A percentile compares a stretch with the other conserved stretches of the same genome.
phyloP scores from a whole-genome alignment of 2,113 vertebrate genomes.

The Dendropsophus ebraccatus region DNA sequence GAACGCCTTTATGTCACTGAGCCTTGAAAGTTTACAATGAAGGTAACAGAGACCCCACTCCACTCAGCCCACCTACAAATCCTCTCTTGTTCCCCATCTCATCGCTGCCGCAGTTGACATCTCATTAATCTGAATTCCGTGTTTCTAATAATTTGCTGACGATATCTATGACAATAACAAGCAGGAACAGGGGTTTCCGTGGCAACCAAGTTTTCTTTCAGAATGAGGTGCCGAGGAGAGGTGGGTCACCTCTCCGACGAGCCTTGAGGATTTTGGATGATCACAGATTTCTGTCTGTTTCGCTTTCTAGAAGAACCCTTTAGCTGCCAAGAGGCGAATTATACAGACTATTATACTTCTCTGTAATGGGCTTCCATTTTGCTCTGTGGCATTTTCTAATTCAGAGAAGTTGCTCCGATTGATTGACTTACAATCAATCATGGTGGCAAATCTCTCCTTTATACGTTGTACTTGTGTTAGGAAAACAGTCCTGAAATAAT shows the following conservation, averaged over 20 bases:
- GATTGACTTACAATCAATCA: too few species aligned
- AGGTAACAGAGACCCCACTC: neutral
- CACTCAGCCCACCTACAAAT: too few species aligned
- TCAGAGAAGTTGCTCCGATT: too few species aligned
- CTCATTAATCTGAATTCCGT: slow-evolving; percentile 35
- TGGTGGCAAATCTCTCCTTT: too few species aligned
- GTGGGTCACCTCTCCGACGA: slow-evolving; percentile 40
- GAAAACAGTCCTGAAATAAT: too few species aligned
- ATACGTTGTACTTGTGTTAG: too few species aligned
- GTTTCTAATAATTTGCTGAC: slow-evolving; percentile 54
- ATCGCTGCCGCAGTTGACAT: neutral
- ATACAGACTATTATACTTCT: neutral
- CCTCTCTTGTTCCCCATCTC: neutral
- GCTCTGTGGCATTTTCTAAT: too few species aligned
- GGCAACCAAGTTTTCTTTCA: slow-evolving; percentile 51
- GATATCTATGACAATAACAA: slow-evolving; percentile 43
- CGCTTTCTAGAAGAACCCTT: neutral
- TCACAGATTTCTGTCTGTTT: slow-evolving; percentile 8
- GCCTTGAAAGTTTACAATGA: neutral
- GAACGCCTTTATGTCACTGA: neutral
- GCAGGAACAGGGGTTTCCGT: slow-evolving; percentile 41
- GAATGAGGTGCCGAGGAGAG: slow-evolving; percentile 35
- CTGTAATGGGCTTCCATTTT: too few species aligned
- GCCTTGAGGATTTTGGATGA: slow-evolving; percentile 16
- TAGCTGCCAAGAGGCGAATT: neutral